A percentile compares a stretch with the other conserved stretches of the same genome.
Conservation (phyloP, 2,888 invertebrate species). For the Rugalucina vietnamica region DNA sequence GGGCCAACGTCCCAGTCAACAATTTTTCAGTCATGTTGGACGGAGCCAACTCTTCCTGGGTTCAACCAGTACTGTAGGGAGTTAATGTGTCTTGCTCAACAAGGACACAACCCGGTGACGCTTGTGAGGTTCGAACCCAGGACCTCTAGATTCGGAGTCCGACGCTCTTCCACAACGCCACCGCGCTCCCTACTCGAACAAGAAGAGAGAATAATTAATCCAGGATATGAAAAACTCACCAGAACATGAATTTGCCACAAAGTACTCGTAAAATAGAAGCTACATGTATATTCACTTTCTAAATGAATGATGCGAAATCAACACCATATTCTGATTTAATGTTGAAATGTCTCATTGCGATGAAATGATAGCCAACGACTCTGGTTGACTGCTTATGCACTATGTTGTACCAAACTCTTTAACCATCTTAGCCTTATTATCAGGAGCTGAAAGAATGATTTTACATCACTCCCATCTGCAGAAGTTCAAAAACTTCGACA, state of each 20-base stretch:
- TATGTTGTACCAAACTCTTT: slow-evolving; percentile 4
- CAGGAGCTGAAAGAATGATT: not conserved
- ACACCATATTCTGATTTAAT: slow-evolving; percentile 30
- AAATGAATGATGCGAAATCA: not conserved
- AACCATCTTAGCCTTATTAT: not conserved
- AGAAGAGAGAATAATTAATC: not conserved
- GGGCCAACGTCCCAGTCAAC: no score
- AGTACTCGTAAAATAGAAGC: not conserved
- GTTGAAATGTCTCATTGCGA: slow-evolving; percentile 36
- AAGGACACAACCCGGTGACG: no score
- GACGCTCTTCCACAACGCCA: no score
- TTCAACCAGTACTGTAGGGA: no score
- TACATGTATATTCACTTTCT: slow-evolving; percentile 8
- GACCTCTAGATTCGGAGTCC: no score
- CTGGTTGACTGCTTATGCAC: slow-evolving; percentile 32
- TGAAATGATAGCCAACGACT: slow-evolving; percentile 20
- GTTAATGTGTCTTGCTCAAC: no score
- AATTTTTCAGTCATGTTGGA: no score
- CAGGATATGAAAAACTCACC: not conserved
- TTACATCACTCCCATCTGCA: slow-evolving; percentile 9
- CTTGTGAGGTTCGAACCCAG: no score
- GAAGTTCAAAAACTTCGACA: slow-evolving; percentile 14
- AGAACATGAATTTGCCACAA: not conserved
- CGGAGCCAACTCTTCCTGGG: no score
- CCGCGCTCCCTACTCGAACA: no score